phyloP scores from a whole-genome alignment of 2,113 vertebrate species.

The Caranx melampygus region DNA sequence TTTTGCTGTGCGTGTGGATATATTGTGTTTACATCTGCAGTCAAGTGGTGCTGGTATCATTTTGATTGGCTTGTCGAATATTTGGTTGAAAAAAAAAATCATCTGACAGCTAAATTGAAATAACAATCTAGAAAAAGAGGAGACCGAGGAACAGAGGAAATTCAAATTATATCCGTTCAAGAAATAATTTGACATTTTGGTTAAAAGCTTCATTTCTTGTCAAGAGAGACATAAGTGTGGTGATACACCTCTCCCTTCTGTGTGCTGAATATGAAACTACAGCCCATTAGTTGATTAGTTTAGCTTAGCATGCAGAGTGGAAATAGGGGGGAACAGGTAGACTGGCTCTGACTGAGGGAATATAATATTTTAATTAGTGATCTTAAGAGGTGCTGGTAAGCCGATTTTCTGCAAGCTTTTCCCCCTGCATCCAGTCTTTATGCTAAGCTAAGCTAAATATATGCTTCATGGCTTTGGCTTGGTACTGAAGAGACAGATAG shows the following conservation, averaged over 20 bases:
- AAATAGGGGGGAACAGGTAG: background rate
- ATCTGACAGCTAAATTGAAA: too few relatives aligned
- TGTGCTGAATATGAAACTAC: too few relatives aligned
- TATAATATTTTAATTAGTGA: background rate
- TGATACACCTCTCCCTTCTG: too few relatives aligned
- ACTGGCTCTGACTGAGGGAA: background rate
- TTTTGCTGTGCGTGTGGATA: background rate
- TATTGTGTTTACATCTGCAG: background rate
- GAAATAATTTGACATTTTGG: background rate
- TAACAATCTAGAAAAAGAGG: background rate
- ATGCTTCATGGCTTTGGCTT: background rate
- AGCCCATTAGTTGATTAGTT: too few relatives aligned
- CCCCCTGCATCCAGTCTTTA: background rate
- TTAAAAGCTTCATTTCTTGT: too few relatives aligned
- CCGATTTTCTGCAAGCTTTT: background rate
- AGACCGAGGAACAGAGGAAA: too few relatives aligned
- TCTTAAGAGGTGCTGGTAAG: background rate
- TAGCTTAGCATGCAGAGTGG: too few relatives aligned
- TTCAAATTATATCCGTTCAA: too few relatives aligned
- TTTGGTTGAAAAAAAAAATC: background rate
- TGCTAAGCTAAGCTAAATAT: slow-evolving; percentile 3
- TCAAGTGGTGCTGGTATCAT: background rate
- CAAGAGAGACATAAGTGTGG: too few relatives aligned
- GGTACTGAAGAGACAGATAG: background rate
- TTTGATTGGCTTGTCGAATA: background rate